phyloP scores from a whole-genome alignment of 2,888 invertebrate species.

The Plebejus argus region DNA sequence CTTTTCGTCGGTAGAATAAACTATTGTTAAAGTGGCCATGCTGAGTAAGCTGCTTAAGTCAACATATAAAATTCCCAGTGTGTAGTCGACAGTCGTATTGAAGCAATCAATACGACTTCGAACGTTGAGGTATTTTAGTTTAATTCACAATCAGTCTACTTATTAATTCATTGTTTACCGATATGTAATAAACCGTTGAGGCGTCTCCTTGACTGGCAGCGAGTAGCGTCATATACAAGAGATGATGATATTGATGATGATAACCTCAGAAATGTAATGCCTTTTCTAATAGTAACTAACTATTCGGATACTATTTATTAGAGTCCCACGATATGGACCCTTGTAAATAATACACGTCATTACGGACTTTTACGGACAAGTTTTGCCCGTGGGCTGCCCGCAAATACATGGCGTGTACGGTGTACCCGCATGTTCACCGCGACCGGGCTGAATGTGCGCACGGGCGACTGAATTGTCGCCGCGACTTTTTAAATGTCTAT shows the following conservation, averaged over 20 bases:
- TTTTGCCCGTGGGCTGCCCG: slow-evolving; percentile 6
- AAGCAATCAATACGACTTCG: too few relatives aligned
- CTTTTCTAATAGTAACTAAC: slow-evolving; percentile 11
- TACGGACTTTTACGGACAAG: slow-evolving; percentile 18
- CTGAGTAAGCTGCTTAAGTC: too few relatives aligned
- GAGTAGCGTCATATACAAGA: too few relatives aligned
- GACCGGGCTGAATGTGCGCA: neutral
- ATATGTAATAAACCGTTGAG: too few relatives aligned
- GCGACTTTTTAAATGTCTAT: neutral
- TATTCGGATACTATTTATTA: neutral
- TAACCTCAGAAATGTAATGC: neutral
- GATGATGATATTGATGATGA: neutral
- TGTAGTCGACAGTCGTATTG: too few relatives aligned
- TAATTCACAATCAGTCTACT: too few relatives aligned
- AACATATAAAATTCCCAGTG: too few relatives aligned
- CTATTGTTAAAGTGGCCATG: too few relatives aligned
- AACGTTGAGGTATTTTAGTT: too few relatives aligned
- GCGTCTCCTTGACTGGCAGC: neutral
- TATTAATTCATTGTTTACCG: too few relatives aligned
- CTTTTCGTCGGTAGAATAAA: too few relatives aligned
- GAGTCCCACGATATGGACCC: neutral
- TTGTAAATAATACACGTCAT: slow-evolving; percentile 16
- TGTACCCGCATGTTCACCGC: neutral
- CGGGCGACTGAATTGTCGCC: neutral
- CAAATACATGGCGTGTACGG: neutral